These are phyloP conservation scores for Hormaphis cornu DNA, from an alignment of 1,140 invertebrate genomes.

Conservation along the genomic window DNA sequence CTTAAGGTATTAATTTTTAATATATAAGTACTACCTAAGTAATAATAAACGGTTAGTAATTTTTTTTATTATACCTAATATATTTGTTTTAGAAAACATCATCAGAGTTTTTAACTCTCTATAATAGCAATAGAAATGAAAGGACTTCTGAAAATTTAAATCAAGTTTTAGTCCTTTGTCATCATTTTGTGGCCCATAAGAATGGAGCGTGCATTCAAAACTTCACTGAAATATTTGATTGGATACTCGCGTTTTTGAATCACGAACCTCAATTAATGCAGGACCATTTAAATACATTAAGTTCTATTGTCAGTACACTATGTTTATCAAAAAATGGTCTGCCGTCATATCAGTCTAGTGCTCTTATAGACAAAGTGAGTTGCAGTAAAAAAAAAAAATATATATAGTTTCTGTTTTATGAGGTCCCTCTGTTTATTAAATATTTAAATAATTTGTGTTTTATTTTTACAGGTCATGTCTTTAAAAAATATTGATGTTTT, in stretches of 20 bases:
- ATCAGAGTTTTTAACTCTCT: conserved; percentile 3
- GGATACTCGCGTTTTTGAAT: neutral
- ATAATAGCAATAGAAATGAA: neutral
- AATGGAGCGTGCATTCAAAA: conserved; percentile 10
- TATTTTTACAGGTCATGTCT: neutral
- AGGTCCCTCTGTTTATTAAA: neutral
- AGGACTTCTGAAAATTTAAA: conserved; percentile 17
- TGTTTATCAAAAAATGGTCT: conserved; percentile 8
- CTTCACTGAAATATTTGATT: conserved; percentile 11
- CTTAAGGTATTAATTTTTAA: conserved; percentile 43
- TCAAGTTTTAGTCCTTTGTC: conserved; percentile 10
- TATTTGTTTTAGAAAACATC: neutral
- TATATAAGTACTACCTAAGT: neutral
- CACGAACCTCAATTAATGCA: neutral
- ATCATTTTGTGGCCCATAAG: neutral
- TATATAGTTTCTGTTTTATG: neutral
- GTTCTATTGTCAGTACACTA: conserved; percentile 19
- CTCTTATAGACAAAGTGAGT: conserved; percentile 15
- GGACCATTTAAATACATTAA: neutral
- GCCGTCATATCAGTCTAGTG: conserved; percentile 1
- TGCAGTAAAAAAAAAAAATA: neutral
- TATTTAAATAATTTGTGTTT: neutral
- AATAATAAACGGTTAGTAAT: neutral
- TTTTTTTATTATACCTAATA: neutral
- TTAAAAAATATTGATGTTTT: conserved; percentile 9